Percentiles rank a stretch among this genome's conserved stretches.
Evolutionary conservation across 1,140 invertebrate species (phyloP).

Genomic region (Caenorhabditis tropicalis): DNA sequence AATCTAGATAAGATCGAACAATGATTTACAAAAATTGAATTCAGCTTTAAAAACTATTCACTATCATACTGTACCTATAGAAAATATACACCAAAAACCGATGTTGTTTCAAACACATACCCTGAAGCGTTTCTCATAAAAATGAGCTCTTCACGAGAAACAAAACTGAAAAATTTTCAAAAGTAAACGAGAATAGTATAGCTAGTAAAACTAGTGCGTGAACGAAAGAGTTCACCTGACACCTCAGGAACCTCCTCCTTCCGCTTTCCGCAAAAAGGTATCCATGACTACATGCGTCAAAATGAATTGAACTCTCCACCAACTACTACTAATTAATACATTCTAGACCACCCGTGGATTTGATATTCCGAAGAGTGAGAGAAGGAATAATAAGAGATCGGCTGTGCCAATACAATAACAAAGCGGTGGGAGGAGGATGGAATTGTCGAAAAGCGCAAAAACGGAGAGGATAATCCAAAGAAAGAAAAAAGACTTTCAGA

Average conservation of each 20-base stretch:
- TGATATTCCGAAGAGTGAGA: not conserved
- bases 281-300: not conserved
- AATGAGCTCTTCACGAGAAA: too few species aligned
- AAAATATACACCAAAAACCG: too few species aligned
- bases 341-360: not conserved
- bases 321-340: not conserved
- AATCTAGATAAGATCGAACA: too few species aligned
- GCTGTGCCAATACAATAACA: slow-evolving; percentile 26
- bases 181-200: too few species aligned
- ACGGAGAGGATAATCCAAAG: not conserved
- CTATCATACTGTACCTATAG: too few species aligned
- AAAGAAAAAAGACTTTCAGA: not conserved
- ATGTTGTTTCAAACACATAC: too few species aligned
- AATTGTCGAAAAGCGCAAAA: not conserved
- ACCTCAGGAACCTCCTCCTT: not conserved
- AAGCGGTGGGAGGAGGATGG: not conserved
- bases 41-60: too few species aligned
- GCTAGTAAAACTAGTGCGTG: too few species aligned
- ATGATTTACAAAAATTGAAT: too few species aligned
- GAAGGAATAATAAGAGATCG: not conserved
- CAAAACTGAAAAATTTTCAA: too few species aligned
- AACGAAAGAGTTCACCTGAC: not conserved
- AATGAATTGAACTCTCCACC: too few species aligned
- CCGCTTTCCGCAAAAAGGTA: not conserved
- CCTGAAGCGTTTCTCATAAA: too few species aligned